Conservation (phyloP, 2,797 vertebrate species). For the Darevskia nairensis region DNA sequence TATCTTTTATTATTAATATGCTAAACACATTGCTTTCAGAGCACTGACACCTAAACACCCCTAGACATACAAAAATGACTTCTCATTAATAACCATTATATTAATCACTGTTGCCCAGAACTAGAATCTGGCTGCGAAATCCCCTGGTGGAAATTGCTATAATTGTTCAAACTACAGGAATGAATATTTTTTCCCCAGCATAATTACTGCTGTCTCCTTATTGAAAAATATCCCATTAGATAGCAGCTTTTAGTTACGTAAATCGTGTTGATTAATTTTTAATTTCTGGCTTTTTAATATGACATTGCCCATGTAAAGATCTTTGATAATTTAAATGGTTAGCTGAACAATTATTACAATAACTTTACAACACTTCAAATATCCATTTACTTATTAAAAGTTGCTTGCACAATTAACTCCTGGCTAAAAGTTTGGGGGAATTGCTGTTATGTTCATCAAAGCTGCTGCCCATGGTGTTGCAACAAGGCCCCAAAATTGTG, state of each 20-base stretch:
- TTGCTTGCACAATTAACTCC: constrained; percentile 78
- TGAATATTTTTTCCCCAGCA: constrained; percentile 86
- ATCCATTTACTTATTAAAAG: constrained; percentile 82
- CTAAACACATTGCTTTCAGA: constrained; percentile 78
- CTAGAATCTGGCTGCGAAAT: constrained; percentile 97
- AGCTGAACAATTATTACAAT: constrained; percentile 89
- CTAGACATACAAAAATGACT: constrained; percentile 90
- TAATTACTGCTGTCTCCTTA: constrained; percentile 98
- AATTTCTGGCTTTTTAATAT: constrained; percentile 88
- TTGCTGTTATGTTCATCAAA: constrained; percentile 62
- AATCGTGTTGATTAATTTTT: constrained; percentile 97
- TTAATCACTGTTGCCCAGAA: constrained; percentile 97
- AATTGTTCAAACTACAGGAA: constrained; percentile 97
- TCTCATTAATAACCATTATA: constrained; percentile 96
- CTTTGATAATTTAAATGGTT: constrained; percentile 93
- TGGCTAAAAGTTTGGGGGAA: constrained; percentile 77
- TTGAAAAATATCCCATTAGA: constrained; percentile 97
- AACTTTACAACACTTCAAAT: constrained; percentile 85
- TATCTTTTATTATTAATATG: constrained; percentile 88
- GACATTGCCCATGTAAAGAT: constrained; percentile 90
- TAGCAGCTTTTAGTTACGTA: constrained; percentile 92
- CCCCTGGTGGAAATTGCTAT: constrained; percentile 98
- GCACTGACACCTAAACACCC: constrained; percentile 84
- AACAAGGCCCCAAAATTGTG: constrained; percentile 21
- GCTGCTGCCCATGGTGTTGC: constrained; percentile 35